Evolutionary conservation across 23 tunicate species (phyloP).

Genomic region (Trididemnum miniatum): DNA sequence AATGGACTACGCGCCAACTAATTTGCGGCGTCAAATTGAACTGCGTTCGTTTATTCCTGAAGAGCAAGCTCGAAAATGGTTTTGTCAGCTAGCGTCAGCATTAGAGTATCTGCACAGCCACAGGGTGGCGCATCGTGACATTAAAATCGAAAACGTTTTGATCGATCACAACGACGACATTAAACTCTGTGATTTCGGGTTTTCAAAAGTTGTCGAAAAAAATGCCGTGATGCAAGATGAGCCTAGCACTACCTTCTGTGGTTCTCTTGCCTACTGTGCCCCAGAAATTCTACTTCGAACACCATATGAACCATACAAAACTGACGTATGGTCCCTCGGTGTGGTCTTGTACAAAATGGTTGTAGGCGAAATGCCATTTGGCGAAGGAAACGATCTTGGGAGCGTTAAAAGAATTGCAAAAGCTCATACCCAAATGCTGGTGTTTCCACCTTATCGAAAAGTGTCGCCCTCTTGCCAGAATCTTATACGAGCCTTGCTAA

Average conservation of each 20-base stretch:
- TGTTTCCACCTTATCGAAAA: conserved; percentile 73
- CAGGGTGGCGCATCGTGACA: conserved; percentile 96
- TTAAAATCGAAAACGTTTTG: conserved; percentile 91
- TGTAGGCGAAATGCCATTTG: conserved; percentile 96
- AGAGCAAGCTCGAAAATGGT: conserved; percentile 88
- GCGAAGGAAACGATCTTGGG: conserved; percentile 95
- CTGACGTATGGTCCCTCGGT: conserved; percentile 98
- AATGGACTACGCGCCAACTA: conserved; percentile 79
- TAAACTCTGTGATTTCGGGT: conserved; percentile 96
- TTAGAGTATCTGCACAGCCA: conserved; percentile 79
- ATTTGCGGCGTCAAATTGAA: conserved; percentile 62
- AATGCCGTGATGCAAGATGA: conserved; percentile 31
- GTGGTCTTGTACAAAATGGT: conserved; percentile 97
- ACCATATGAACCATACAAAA: conserved; percentile 90
- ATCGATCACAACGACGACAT: conserved; percentile 64
- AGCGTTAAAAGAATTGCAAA: conserved; percentile 66
- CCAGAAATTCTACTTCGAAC: conserved; percentile 91
- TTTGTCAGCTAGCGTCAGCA: conserved; percentile 94
- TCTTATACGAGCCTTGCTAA: conserved; percentile 47
- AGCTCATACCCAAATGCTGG: conserved; percentile 70
- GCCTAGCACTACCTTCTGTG: conserved; percentile 80
- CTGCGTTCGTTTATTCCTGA: conserved; percentile 67
- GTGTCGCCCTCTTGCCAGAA: conserved; percentile 64
- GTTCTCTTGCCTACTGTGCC: conserved; percentile 95
- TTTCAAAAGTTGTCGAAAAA: conserved; percentile 70